A percentile compares a stretch with the other conserved stretches of the same genome.
Conservation (phyloP, 2,113 vertebrate species). For the Actinemys pallida region DNA sequence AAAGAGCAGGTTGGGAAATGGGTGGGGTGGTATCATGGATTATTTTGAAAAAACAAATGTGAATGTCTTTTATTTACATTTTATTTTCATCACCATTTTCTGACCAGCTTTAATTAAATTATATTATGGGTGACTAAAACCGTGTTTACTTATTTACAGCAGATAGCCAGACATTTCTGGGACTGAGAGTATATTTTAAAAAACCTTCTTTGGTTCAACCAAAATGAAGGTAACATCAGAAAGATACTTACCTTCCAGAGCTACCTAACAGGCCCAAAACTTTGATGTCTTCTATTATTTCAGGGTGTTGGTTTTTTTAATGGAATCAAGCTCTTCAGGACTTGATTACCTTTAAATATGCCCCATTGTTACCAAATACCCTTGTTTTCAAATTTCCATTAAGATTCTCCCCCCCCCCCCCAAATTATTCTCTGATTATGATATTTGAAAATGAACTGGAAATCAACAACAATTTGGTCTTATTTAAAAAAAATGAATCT, state of each 20-base stretch:
- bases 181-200: not conserved
- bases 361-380: not conserved
- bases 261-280: not conserved
- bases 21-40: not conserved
- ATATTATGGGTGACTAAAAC: not conserved
- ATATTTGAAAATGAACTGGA: not conserved
- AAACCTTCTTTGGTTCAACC: not conserved
- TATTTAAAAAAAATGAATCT: not conserved
- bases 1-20: not conserved
- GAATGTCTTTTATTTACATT: accelerated
- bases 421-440: too few relatives aligned
- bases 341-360: not conserved
- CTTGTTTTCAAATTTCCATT: not conserved
- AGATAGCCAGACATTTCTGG: not conserved
- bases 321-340: not conserved
- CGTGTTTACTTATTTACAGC: not conserved
- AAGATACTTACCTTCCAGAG: not conserved
- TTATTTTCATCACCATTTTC: not conserved
- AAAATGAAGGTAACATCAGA: not conserved
- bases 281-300: not conserved
- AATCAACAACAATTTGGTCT: not conserved
- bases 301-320: not conserved
- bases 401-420: not conserved
- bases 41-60: accelerated
- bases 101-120: not conserved